A percentile compares a stretch with the other conserved stretches of the same genome.
Conservation (phyloP, 2,797 vertebrate genomes). For the Naso thynnoides region DNA sequence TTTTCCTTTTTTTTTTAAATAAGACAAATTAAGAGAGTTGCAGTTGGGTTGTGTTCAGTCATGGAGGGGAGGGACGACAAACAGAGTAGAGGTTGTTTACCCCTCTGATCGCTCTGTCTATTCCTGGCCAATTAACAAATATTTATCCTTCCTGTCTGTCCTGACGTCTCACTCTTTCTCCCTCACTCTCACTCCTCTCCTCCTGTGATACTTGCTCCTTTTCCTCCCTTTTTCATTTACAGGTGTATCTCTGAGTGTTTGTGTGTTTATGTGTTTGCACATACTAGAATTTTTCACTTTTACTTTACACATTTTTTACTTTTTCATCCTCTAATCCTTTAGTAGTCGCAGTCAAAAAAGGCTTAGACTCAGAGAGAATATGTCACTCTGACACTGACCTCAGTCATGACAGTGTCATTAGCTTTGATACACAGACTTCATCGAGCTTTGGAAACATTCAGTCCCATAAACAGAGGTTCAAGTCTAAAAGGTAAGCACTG, state of each 20-base stretch:
- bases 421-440: not conserved
- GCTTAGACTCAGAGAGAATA: not conserved
- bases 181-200: not conserved
- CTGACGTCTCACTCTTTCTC: not conserved
- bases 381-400: slow-evolving; percentile 18
- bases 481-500: not conserved
- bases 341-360: not conserved
- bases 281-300: too few species aligned
- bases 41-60: not conserved
- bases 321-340: not conserved
- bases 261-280: not conserved
- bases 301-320: not conserved
- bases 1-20: not conserved
- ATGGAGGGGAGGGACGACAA: slow-evolving; percentile 4
- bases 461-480: not conserved
- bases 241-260: not conserved
- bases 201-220: not conserved
- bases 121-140: slow-evolving; percentile 56
- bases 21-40: not conserved
- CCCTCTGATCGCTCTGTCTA: slow-evolving; percentile 16
- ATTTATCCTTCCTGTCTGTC: slow-evolving; percentile 49
- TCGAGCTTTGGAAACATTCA: not conserved
- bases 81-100: slow-evolving; percentile 36
- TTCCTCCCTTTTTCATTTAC: not conserved
- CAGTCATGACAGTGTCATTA: not conserved